Conservation (phyloP, 2,113 vertebrate genomes). For the Romanogobio albipinnatus region DNA sequence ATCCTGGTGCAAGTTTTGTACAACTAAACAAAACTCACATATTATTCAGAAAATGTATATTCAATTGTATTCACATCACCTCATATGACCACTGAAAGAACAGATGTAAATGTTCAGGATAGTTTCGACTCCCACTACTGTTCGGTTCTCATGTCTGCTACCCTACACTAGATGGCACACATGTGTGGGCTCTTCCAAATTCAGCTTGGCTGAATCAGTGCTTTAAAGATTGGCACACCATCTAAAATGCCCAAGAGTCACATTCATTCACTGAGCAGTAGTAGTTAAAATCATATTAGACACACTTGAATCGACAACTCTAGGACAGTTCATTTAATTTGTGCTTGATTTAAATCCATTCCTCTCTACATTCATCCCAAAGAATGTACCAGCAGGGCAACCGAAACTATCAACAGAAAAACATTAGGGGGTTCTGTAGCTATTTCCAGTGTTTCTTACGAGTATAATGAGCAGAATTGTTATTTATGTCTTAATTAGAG, state of each 20-base stretch:
- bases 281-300: conserved; percentile 39
- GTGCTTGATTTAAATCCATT: conserved; percentile 18
- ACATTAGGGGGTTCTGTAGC: background rate
- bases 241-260: conserved; percentile 37
- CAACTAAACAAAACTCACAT: background rate
- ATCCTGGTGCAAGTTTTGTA: background rate
- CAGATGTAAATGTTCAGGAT: no score
- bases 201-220: background rate
- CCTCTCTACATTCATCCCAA: background rate
- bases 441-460: background rate
- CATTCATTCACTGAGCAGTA: conserved; percentile 43
- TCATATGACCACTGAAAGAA: background rate
- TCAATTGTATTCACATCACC: no score
- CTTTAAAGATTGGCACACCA: conserved; percentile 4
- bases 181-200: background rate
- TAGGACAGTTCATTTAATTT: conserved; percentile 44
- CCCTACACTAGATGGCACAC: conserved; percentile 14
- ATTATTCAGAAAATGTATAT: background rate
- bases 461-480: background rate
- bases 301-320: conserved; percentile 36
- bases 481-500: background rate
- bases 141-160: background rate
- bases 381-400: conserved; percentile 12
- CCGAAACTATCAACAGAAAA: conserved; percentile 10
- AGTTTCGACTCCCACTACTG: background rate